Conservation (phyloP, 2,797 vertebrate genomes). For the Alcedo atthis region DNA sequence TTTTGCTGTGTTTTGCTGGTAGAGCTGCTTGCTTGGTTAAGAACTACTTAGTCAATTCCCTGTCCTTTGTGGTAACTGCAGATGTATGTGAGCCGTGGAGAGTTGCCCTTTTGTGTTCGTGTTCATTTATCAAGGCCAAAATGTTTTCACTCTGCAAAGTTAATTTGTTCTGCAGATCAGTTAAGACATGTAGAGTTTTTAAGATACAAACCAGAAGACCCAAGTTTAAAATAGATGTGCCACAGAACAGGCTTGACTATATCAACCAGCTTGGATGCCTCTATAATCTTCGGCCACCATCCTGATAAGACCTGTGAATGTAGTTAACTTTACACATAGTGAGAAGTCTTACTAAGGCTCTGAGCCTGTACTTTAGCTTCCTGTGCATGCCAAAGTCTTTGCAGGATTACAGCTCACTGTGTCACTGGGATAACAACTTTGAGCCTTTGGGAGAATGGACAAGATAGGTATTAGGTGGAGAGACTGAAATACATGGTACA, state of each 20-base stretch:
- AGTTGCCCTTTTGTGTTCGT: not conserved
- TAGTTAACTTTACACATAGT: slow-evolving; percentile 9
- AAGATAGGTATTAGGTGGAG: not conserved
- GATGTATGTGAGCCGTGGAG: not conserved
- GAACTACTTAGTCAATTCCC: not conserved
- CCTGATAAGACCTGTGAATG: slow-evolving; percentile 52
- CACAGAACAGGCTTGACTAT: slow-evolving; percentile 26
- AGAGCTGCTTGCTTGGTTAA: not conserved
- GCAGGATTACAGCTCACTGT: not conserved
- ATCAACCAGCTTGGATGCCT: slow-evolving; percentile 53
- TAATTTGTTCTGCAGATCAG: slow-evolving; percentile 48
- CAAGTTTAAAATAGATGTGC: slow-evolving; percentile 60
- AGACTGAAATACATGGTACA: not conserved
- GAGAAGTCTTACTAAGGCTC: not conserved
- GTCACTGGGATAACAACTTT: not conserved
- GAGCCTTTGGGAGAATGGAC: not conserved
- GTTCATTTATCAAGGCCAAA: slow-evolving; percentile 49
- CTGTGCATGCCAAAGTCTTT: not conserved
- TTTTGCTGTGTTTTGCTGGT: not conserved
- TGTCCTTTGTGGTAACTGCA: not conserved
- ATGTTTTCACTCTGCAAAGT: slow-evolving; percentile 38
- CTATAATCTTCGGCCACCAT: slow-evolving; percentile 49
- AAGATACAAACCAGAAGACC: slow-evolving; percentile 60
- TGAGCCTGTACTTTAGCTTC: not conserved
- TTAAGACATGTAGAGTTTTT: slow-evolving; percentile 40